Percentiles rank a stretch among this genome's conserved stretches.
Conservation (phyloP, 2,888 invertebrate species). For the Drosophila maculinotata region DNA sequence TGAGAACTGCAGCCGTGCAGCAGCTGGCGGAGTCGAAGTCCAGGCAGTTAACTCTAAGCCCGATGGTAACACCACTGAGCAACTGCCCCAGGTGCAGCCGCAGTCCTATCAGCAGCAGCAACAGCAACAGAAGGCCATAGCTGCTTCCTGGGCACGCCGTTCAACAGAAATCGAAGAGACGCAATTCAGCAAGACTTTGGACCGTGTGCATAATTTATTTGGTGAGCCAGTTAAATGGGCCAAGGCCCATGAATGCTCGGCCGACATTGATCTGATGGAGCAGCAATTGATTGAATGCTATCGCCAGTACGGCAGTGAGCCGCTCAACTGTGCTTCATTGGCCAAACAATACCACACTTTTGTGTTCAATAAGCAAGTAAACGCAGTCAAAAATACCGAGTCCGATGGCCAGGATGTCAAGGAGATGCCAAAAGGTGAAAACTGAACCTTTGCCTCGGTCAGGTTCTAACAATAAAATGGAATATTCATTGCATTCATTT, state of each 20-base stretch:
- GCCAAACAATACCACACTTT: constrained; percentile 61
- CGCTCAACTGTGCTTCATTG: constrained; percentile 56
- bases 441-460: constrained; percentile 11
- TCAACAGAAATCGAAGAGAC: constrained; percentile 58
- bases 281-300: constrained; percentile 54
- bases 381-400: constrained; percentile 22
- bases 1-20: constrained; percentile 25
- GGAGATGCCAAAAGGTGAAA: background rate
- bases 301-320: constrained; percentile 46
- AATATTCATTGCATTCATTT: constrained; percentile 5
- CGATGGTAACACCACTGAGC: background rate
- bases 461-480: constrained; percentile 1
- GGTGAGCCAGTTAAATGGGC: constrained; percentile 51
- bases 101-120: constrained; percentile 14
- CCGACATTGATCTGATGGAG: constrained; percentile 57
- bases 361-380: constrained; percentile 58
- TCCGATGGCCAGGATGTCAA: constrained; percentile 18
- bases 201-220: constrained; percentile 58
- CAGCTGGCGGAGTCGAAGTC: background rate
- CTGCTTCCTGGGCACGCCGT: constrained; percentile 40
- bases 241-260: constrained; percentile 34
- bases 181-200: constrained; percentile 56
- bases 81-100: background rate
- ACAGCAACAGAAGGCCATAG: constrained; percentile 8
- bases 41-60: background rate